Percentiles rank a stretch among this genome's conserved stretches.
phyloP scores from a whole-genome alignment of 2,888 invertebrate genomes.

The Shargacucullia verbasci region DNA sequence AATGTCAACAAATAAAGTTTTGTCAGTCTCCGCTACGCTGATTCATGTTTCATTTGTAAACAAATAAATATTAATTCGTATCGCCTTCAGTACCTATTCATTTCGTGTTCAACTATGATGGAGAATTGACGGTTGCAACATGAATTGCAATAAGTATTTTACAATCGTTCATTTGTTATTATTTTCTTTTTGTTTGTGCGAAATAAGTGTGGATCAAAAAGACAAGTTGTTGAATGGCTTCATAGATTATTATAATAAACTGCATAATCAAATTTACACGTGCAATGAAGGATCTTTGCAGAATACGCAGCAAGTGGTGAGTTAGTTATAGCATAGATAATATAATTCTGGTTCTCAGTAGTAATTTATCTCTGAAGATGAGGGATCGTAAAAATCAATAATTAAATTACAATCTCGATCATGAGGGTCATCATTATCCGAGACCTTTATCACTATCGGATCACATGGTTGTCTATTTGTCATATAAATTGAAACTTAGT shows the following conservation, averaged over 20 bases:
- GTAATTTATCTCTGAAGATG: no score
- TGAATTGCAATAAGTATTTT: conserved; percentile 65
- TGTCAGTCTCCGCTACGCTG: conserved; percentile 37
- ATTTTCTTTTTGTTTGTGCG: conserved; percentile 65
- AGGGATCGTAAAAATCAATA: no score
- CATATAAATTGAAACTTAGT: no score
- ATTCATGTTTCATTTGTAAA: conserved; percentile 51
- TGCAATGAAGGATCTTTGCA: conserved; percentile 82
- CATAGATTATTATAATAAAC: conserved; percentile 82
- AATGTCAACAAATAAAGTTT: conserved; percentile 45
- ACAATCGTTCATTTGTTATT: conserved; percentile 61
- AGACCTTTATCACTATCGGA: conserved; percentile 41
- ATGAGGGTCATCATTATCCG: conserved; percentile 55
- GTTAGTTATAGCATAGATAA: no score
- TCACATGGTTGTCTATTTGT: conserved; percentile 6
- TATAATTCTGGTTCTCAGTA: no score
- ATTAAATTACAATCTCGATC: no score
- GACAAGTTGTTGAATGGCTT: conserved; percentile 76
- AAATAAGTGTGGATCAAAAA: conserved; percentile 68
- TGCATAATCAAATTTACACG: conserved; percentile 78
- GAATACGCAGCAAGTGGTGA: conserved; percentile 83
- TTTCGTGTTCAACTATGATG: conserved; percentile 65
- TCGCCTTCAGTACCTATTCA: conserved; percentile 38
- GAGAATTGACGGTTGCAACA: conserved; percentile 64
- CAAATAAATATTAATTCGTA: conserved; percentile 50